A percentile compares a stretch with the other conserved stretches of the same genome.
phyloP scores from a whole-genome alignment of 2,888 invertebrate species.

The Mythimna impura region DNA sequence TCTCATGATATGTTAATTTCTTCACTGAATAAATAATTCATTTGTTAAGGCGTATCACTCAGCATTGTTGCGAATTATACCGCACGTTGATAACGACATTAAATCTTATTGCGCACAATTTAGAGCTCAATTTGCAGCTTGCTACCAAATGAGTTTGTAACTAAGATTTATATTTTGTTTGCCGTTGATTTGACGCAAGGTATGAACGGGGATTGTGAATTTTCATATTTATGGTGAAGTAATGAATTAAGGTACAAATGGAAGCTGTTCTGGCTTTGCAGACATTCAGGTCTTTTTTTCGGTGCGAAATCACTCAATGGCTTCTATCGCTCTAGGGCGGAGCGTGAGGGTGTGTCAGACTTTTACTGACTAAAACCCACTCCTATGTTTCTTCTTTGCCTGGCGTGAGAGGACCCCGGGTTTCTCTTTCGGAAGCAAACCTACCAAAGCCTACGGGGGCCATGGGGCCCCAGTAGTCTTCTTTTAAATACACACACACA shows the following conservation, averaged over 20 bases:
- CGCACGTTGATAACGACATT: conserved; percentile 56
- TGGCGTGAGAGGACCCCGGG: no score
- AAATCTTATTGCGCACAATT: conserved; percentile 59
- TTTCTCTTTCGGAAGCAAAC: no score
- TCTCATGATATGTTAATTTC: conserved; percentile 89
- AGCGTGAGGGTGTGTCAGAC: no score
- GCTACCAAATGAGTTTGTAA: conserved; percentile 63
- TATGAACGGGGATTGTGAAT: conserved; percentile 62
- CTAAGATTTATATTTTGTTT: conserved; percentile 70
- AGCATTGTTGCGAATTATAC: conserved; percentile 77
- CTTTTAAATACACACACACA: no score
- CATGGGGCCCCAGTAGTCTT: no score
- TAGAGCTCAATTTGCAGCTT: conserved; percentile 67
- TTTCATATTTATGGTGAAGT: conserved; percentile 60
- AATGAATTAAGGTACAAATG: conserved; percentile 58
- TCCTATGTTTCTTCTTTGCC: no score
- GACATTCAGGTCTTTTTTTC: neutral
- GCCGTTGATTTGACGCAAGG: conserved; percentile 64
- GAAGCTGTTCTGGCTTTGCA: conserved; percentile 16
- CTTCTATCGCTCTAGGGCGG: no score
- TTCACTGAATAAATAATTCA: conserved; percentile 89
- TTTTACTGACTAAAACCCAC: no score
- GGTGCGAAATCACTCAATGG: no score
- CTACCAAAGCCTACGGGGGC: no score
- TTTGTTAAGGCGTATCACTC: conserved; percentile 86